A percentile compares a stretch with the other conserved stretches of the same genome.
Evolutionary conservation across 2,888 invertebrate genomes (phyloP).

Genomic region (Hetaerina titia): DNA sequence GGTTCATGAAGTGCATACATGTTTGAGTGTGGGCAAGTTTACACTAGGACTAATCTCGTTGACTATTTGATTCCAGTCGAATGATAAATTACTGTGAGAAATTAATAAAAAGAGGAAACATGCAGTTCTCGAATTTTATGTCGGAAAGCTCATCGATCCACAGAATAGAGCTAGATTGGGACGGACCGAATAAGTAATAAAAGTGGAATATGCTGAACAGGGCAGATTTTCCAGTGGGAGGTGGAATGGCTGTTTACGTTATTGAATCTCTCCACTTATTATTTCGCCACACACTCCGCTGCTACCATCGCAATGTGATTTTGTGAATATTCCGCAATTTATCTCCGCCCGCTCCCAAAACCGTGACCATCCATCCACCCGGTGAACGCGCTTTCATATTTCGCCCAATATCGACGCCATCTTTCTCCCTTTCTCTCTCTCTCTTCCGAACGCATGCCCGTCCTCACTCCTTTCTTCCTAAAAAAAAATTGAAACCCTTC

Average conservation of each 20-base stretch:
- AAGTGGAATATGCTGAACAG: neutral
- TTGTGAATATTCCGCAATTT: neutral
- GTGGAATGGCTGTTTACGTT: neutral
- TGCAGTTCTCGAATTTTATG: neutral
- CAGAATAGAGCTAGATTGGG: neutral
- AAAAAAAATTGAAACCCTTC: no score
- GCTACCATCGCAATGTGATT: neutral
- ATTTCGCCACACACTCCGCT: neutral
- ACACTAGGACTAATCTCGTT: neutral
- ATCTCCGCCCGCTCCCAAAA: neutral
- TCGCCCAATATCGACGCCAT: neutral
- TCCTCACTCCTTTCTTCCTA: no score
- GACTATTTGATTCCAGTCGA: neutral
- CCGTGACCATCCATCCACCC: neutral
- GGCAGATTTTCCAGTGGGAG: neutral
- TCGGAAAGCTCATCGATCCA: neutral
- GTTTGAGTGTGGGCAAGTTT: neutral
- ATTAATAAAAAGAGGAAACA: neutral
- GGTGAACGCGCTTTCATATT: neutral
- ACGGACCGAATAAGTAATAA: neutral
- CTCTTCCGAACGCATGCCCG: no score
- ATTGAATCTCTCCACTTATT: conserved; percentile 9
- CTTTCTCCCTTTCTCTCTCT: neutral
- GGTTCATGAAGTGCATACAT: neutral
- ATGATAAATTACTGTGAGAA: neutral